Evolutionary conservation across 2,888 invertebrate species (phyloP), one percentile per base, ranked within the genome.

Genomic region (Eledona agricola): DNA sequence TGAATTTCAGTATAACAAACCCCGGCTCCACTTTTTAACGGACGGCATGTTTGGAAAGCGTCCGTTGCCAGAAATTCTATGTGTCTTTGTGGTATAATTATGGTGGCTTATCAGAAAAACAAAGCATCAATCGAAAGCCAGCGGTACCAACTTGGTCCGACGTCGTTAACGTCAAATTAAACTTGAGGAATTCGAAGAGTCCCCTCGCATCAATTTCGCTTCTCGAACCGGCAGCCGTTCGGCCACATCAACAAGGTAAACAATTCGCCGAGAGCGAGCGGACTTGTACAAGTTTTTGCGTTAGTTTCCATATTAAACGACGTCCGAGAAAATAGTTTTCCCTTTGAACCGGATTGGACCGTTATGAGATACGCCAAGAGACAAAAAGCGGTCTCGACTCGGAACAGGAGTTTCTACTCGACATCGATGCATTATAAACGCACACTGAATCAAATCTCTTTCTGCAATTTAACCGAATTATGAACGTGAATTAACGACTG

Each of bases 371-470:
- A 28, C 4, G 26, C 34, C 25, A 23, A 25, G 45, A 40, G 22
- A 45, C 34, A 34, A 45, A 45, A 45, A 45, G 25, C 45, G 32
- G 35, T 35, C 35, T 37, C 19, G 28, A 20, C 29, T 16, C 19
- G 31, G 38, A 49, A 49, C 49, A 49, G 40, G 40, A 47, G 26
- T 37, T 47, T 47, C 26, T 47, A 37, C 47, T 46, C 19, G 10
- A 23, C 7, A 29, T 25, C 12, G 20, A 7, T 37, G 12, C 22
- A 22, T 20, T 38, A 43, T 25, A 45, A 22, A 45, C 45, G 7
- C 12, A 20, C 22, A 31, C 32, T 31, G 29, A 20, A 47, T 19
- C 25, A 35, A 45, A 32, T 35, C 13, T 3, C 11, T 45, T n/a
- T n/a, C n/a, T n/a, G n/a, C n/a, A n/a, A n/a, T n/a, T n/a, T n/a